Base-by-base conservation (phyloP, 2,797 vertebrate genomes). In the Sebastes oblongus region DNA sequence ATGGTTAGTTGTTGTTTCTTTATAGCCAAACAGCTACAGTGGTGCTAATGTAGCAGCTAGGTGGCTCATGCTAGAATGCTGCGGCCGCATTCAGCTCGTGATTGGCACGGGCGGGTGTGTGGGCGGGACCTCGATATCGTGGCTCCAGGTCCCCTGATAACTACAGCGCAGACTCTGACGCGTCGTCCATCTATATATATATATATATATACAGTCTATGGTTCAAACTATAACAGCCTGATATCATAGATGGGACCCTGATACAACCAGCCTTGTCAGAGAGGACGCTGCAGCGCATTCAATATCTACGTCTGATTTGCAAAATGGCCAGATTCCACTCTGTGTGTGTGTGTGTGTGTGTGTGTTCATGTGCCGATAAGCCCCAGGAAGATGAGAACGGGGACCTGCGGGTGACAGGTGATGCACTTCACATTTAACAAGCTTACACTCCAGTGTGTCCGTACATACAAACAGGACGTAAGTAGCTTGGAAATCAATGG, bases 361-460 rank as follows among this genome's bases (percentile, higher is more conserved):
- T 77, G 77, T 82, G 67, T 84, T 60, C 78, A 60, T 81, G 80
- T 64, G 82, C 78, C 72, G 91, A 92, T 93, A 93, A 93, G 83
- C 90, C 82, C 39, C 30, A 32, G 73, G 67, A 89, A 90, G 83
- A 91, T 85, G 86, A 89, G 91, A 25, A 77, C 52, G 20, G 71
- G 82, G 75, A 83, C 81, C 80, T 59, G 50, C 46, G 11, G 85
- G 90, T 93, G 94, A 93, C 92, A 90, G 87, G 84, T 93, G 92
- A 94, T 84, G 83, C 90, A 91, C 92, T 94, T 94, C 91, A 94
- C 93, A 94, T 95, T 95, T 95, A 95, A 92, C 93, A 87, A 92
- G 92, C 93, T 94, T 91, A 93, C 86, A 83, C 83, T 87, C 84
- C 86, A 82, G 92, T 94, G 92, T 95, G 94, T 92, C 91, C 88